Evolutionary conservation across 2,888 invertebrate genomes (phyloP).

Genomic region (Andricus curvator): DNA sequence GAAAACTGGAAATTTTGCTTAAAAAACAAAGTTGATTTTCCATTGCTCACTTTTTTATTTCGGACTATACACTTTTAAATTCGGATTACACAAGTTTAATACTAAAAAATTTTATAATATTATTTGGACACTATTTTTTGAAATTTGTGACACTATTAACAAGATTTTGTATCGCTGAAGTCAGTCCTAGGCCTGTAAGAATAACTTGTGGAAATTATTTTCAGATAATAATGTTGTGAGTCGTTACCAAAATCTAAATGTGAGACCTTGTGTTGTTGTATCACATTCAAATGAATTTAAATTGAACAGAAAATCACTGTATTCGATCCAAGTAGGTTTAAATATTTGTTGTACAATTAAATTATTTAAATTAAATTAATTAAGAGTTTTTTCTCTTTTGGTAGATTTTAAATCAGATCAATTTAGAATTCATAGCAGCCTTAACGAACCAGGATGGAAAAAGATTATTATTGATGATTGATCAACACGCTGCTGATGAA

Average conservation of each 20-base stretch:
- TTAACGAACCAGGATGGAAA: constrained; percentile 74
- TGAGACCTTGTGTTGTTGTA: constrained; percentile 59
- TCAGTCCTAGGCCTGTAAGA: too few species aligned
- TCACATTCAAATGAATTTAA: constrained; percentile 60
- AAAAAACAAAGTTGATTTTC: too few species aligned
- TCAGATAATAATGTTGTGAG: constrained; percentile 35
- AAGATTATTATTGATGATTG: constrained; percentile 84
- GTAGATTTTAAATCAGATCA: constrained; percentile 87
- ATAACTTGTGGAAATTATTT: constrained; percentile 13
- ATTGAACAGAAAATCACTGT: constrained; percentile 59
- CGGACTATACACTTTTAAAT: too few species aligned
- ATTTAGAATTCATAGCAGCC: constrained; percentile 86
- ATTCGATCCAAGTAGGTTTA: constrained; percentile 60
- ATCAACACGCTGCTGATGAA: constrained; percentile 94
- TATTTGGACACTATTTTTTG: too few species aligned
- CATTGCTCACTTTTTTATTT: too few species aligned
- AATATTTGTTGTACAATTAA: constrained; percentile 10
- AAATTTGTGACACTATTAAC: too few species aligned
- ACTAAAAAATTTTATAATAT: too few species aligned
- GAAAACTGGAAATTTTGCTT: too few species aligned
- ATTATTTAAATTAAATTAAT: background rate
- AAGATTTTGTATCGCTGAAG: too few species aligned
- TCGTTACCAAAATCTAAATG: constrained; percentile 52
- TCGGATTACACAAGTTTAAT: too few species aligned
- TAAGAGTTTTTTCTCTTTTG: constrained; percentile 27